A percentile compares a stretch with the other conserved stretches of the same genome.
Evolutionary conservation across 2,797 vertebrate genomes (phyloP).

Genomic region (Helarctos malayanus): DNA sequence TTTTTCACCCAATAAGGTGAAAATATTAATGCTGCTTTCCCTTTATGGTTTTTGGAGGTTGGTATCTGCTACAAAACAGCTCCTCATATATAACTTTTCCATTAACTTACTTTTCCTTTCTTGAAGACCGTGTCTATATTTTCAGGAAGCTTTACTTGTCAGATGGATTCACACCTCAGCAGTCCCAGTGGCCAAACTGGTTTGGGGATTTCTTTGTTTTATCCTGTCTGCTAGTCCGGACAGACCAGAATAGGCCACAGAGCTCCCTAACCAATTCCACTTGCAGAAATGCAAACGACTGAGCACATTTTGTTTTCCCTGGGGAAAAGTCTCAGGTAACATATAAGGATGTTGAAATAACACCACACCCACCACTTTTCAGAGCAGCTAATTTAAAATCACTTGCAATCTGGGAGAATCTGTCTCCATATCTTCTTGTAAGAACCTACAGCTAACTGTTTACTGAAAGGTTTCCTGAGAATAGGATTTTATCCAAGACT

Average conservation of each 20-base stretch:
- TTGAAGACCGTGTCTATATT: constrained; percentile 6
- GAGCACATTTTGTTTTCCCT: constrained; percentile 68
- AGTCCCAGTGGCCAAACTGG: background rate
- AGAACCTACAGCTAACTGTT: constrained; percentile 78
- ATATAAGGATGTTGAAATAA: constrained; percentile 78
- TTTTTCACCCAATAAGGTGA: background rate
- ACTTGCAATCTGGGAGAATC: constrained; percentile 79
- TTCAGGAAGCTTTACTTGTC: background rate
- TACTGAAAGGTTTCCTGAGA: constrained; percentile 82
- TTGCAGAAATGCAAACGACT: constrained; percentile 62
- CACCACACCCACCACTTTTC: constrained; percentile 79
- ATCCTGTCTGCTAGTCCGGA: background rate
- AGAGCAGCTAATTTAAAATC: constrained; percentile 82
- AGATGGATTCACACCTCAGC: background rate
- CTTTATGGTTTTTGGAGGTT: background rate
- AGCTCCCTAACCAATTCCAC: background rate
- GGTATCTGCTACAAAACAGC: background rate
- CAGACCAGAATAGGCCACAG: background rate
- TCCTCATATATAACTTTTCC: background rate
- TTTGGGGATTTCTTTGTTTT: background rate
- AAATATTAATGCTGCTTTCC: background rate
- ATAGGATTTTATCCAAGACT: constrained; percentile 82
- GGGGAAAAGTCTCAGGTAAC: constrained; percentile 76
- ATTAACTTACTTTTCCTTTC: background rate
- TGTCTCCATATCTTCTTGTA: constrained; percentile 75